These are phyloP conservation scores for Formica selysi DNA, from an alignment of 1,140 invertebrate genomes.

Conservation along the genomic window DNA sequence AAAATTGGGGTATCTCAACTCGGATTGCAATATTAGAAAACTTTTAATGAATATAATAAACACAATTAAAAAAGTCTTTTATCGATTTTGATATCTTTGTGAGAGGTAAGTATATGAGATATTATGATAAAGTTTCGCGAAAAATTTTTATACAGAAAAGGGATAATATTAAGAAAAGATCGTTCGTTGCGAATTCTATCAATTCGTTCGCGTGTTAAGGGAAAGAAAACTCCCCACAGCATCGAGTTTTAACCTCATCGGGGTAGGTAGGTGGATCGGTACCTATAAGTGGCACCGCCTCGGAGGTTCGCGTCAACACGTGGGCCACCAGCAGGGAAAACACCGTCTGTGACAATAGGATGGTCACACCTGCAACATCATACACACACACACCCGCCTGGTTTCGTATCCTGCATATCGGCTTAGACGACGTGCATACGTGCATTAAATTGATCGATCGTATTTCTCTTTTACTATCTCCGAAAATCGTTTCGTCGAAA, in stretches of 20 bases:
- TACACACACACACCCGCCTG: constrained; percentile 83
- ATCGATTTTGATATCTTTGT: not conserved
- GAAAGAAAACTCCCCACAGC: constrained; percentile 39
- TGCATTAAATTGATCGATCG: constrained; percentile 49
- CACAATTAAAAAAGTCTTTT: not conserved
- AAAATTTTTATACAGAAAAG: not conserved
- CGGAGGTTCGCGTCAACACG: constrained; percentile 98
- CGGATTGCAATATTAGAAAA: not conserved
- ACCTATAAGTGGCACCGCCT: constrained; percentile 99
- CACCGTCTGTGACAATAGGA: constrained; percentile 99
- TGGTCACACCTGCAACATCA: constrained; percentile 98
- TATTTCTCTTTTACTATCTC: not conserved
- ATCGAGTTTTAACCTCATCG: constrained; percentile 25
- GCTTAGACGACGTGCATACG: constrained; percentile 79
- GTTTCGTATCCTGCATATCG: constrained; percentile 71
- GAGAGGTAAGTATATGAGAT: not conserved
- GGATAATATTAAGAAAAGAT: not conserved
- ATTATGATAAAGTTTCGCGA: not conserved
- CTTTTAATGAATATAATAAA: not conserved
- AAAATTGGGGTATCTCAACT: not conserved
- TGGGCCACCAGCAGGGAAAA: constrained; percentile 99
- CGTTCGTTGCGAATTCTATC: not conserved
- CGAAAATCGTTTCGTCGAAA: not conserved
- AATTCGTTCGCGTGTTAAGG: not conserved
- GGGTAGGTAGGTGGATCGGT: constrained; percentile 81